Percentiles rank a stretch among this genome's conserved stretches.
phyloP scores from a whole-genome alignment of 2,888 invertebrate genomes.

The Quadroppia sp. region DNA sequence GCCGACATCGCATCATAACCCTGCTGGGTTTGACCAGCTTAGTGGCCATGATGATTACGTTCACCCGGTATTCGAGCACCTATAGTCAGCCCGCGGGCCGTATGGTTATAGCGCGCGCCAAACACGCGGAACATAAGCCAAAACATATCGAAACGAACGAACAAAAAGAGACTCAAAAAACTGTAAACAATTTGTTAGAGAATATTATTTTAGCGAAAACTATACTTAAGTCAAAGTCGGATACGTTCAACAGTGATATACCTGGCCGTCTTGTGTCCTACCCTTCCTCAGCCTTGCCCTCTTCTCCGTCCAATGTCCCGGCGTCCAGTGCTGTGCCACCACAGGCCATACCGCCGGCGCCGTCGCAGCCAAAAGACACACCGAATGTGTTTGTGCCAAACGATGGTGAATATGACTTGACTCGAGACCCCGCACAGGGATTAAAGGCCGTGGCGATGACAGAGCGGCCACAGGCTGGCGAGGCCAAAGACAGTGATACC shows the following conservation, averaged over 20 bases:
- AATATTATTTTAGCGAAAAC: neutral
- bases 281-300: neutral
- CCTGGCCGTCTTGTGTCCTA: neutral
- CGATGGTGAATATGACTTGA: too few relatives aligned
- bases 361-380: too few relatives aligned
- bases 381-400: too few relatives aligned
- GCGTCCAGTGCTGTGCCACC: neutral
- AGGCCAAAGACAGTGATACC: too few relatives aligned
- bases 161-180: neutral
- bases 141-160: neutral
- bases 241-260: neutral
- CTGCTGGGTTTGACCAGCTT: slow-evolving; percentile 32
- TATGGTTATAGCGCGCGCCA: neutral
- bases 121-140: neutral
- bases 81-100: neutral
- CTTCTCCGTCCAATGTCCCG: neutral
- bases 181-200: slow-evolving; percentile 6
- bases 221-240: neutral
- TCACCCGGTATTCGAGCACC: neutral
- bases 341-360: neutral
- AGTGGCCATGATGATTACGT: slow-evolving; percentile 33
- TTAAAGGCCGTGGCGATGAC: too few relatives aligned
- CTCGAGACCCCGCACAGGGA: too few relatives aligned
- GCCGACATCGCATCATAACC: slow-evolving; percentile 23
- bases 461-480: too few relatives aligned